Percentiles rank a stretch among this genome's conserved stretches.
Conservation (phyloP, 2,113 vertebrate species). For the Poicephalus meyeri region DNA sequence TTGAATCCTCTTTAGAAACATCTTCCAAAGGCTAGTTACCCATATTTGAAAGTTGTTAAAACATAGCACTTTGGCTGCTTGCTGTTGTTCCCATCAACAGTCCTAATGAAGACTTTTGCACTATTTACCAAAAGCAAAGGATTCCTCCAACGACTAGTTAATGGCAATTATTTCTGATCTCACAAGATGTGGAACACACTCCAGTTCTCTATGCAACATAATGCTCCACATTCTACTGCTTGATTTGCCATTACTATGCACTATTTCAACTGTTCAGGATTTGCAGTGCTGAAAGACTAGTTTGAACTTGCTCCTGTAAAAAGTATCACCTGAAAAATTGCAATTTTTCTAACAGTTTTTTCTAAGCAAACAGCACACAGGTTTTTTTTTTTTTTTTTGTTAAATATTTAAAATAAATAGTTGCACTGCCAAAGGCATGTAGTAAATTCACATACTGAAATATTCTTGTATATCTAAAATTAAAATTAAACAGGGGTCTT, state of each 20-base stretch:
- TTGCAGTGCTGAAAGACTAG: neutral
- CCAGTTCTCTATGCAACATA: neutral
- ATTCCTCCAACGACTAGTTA: neutral
- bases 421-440: neutral
- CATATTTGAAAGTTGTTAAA: neutral
- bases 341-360: neutral
- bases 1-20: neutral
- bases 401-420: neutral
- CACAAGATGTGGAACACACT: neutral
- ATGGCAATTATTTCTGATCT: neutral
- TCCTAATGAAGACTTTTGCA: neutral
- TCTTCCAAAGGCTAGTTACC: neutral
- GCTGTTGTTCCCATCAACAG: neutral
- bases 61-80: neutral
- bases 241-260: neutral
- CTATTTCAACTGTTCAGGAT: neutral
- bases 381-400: neutral
- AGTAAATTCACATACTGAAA: neutral
- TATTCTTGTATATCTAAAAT: neutral
- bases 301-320: neutral
- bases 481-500: neutral
- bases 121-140: neutral
- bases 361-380: neutral
- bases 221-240: neutral
- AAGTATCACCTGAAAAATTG: neutral